These are phyloP conservation scores for Epirrita christyi DNA, from an alignment of 2,888 invertebrate genomes.

Conservation along the genomic window DNA sequence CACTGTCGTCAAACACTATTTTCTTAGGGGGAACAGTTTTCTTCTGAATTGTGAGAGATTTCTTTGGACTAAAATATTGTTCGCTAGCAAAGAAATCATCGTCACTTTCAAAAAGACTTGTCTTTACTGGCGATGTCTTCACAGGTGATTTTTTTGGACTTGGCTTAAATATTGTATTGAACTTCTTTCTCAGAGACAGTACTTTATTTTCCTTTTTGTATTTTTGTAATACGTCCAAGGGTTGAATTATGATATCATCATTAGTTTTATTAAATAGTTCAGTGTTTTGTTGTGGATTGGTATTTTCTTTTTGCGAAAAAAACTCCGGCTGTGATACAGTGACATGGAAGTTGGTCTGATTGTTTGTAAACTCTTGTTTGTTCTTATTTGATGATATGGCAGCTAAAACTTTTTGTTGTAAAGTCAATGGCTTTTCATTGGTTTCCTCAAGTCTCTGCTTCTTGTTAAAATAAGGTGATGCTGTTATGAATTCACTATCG, in stretches of 20 bases:
- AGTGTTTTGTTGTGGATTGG: constrained; percentile 43
- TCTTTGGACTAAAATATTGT: constrained; percentile 26
- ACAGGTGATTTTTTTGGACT: constrained; percentile 37
- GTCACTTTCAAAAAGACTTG: constrained; percentile 17
- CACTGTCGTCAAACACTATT: constrained; percentile 59
- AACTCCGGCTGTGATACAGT: constrained; percentile 48
- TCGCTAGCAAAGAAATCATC: constrained; percentile 28
- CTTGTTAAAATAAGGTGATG: constrained; percentile 74
- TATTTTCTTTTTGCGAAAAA: constrained; percentile 65
- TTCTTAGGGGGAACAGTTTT: constrained; percentile 5
- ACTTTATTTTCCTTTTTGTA: constrained; percentile 59
- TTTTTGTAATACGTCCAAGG: constrained; percentile 58
- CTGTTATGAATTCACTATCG: constrained; percentile 47
- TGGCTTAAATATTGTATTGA: constrained; percentile 44
- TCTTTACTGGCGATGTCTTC: constrained; percentile 27
- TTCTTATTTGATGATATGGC: constrained; percentile 57
- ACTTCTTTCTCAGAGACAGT: constrained; percentile 46
- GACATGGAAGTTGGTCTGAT: constrained; percentile 50
- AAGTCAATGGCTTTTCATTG: constrained; percentile 47
- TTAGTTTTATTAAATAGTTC: constrained; percentile 22
- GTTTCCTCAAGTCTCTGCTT: constrained; percentile 56
- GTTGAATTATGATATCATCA: constrained; percentile 41
- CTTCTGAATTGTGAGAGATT: constrained; percentile 31
- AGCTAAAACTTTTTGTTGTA: constrained; percentile 67
- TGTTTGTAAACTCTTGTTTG: constrained; percentile 41